Evolutionary conservation across 2,888 invertebrate species (phyloP).

Genomic region (Colletes collaris): DNA sequence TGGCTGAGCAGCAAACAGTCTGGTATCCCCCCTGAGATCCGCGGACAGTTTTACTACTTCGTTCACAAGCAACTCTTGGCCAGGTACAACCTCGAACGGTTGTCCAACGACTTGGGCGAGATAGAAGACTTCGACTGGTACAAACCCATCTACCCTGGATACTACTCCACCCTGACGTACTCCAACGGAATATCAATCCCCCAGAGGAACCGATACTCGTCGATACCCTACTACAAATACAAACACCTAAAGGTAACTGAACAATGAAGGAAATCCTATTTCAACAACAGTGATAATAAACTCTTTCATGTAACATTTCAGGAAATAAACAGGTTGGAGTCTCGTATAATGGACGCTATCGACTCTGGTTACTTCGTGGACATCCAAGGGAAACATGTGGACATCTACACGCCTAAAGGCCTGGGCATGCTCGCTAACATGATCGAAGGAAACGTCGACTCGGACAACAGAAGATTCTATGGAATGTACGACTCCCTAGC

Average conservation of each 20-base stretch:
- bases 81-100: constrained; percentile 89
- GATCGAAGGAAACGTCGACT: constrained; percentile 84
- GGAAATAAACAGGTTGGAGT: constrained; percentile 74
- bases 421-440: constrained; percentile 85
- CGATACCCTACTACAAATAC: constrained; percentile 78
- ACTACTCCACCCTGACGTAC: constrained; percentile 86
- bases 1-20: constrained; percentile 86
- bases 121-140: constrained; percentile 86
- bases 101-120: constrained; percentile 86
- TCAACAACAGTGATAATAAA: no score
- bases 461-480: constrained; percentile 83
- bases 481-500: constrained; percentile 86
- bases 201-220: constrained; percentile 83
- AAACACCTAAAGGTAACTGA: constrained; percentile 72
- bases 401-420: constrained; percentile 83
- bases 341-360: constrained; percentile 76
- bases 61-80: constrained; percentile 88
- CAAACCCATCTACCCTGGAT: constrained; percentile 84
- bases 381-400: constrained; percentile 72
- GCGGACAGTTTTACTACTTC: constrained; percentile 88
- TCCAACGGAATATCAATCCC: constrained; percentile 87
- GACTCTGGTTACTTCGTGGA: constrained; percentile 77
- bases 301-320: constrained; percentile 28
- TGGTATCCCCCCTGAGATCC: constrained; percentile 84
- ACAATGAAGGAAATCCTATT: background rate